These are phyloP conservation scores for Aphrocallistes beatrix DNA, from an alignment of 37 sponge, comb jelly and placozoan species.

Conservation along the genomic window DNA sequence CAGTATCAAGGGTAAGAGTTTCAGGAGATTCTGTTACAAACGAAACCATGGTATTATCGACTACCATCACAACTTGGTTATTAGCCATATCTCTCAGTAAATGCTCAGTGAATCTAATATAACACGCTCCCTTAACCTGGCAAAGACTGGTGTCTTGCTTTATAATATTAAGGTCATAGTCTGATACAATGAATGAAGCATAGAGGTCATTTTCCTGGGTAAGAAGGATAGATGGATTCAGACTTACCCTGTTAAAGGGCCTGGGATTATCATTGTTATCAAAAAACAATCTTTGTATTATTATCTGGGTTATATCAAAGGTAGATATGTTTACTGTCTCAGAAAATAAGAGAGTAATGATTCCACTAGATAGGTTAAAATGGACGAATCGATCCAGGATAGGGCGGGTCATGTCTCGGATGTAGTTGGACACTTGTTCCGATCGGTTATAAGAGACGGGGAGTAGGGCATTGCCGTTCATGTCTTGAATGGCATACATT, in stretches of 20 bases:
- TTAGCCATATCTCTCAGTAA: conserved; percentile 69
- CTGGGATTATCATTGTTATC: not conserved
- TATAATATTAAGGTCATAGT: conserved; percentile 59
- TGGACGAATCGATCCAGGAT: conserved; percentile 31
- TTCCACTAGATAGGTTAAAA: conserved; percentile 42
- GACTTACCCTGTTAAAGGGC: not conserved
- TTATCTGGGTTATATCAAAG: conserved; percentile 45
- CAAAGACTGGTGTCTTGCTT: conserved; percentile 22
- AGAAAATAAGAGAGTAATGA: conserved; percentile 44
- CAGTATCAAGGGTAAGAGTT: conserved; percentile 23
- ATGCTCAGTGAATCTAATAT: conserved; percentile 39
- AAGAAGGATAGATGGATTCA: not conserved
- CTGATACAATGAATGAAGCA: conserved; percentile 28
- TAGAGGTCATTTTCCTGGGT: not conserved
- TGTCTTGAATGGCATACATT: conserved; percentile 41
- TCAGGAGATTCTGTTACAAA: conserved; percentile 33
- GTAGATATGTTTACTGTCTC: conserved; percentile 63
- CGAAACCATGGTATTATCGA: not conserved
- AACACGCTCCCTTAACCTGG: conserved; percentile 24
- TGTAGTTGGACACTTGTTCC: conserved; percentile 33
- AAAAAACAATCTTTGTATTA: conserved; percentile 26
- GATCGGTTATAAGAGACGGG: conserved; percentile 22
- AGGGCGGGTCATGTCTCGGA: conserved; percentile 34
- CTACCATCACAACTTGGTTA: conserved; percentile 26
- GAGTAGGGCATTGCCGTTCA: conserved; percentile 38